A percentile compares a stretch with the other conserved stretches of the same genome.
These are phyloP conservation scores for Eueides isabella DNA, from an alignment of 1,140 invertebrate genomes.

Conservation along the genomic window DNA sequence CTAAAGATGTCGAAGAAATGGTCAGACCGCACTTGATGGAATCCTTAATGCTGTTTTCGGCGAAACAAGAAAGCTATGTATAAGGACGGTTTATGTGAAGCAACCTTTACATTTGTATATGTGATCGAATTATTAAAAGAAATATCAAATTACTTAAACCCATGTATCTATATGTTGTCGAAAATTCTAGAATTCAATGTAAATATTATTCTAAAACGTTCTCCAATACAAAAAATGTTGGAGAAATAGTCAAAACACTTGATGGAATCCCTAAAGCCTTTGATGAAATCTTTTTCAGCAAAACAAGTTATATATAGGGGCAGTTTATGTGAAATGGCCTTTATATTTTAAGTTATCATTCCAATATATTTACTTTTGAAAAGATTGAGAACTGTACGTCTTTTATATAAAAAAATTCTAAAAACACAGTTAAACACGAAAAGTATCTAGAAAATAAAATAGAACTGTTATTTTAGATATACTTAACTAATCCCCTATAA, in stretches of 20 bases:
- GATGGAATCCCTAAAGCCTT: constrained; percentile 88
- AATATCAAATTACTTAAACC: constrained; percentile 38
- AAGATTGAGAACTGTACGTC: too few species aligned
- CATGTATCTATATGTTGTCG: constrained; percentile 81
- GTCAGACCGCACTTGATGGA: constrained; percentile 88
- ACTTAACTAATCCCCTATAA: background rate
- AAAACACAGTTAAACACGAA: background rate
- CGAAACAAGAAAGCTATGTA: constrained; percentile 79
- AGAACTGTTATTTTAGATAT: background rate
- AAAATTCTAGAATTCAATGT: constrained; percentile 78
- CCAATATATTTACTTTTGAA: background rate
- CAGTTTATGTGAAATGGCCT: background rate
- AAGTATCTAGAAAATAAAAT: background rate
- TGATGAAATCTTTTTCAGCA: constrained; percentile 77
- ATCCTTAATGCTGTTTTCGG: constrained; percentile 84
- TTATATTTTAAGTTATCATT: background rate
- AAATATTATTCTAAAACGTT: constrained; percentile 82
- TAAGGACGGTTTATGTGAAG: constrained; percentile 39
- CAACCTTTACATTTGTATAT: background rate
- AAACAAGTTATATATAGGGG: constrained; percentile 76
- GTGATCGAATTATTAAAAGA: background rate
- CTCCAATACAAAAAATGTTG: constrained; percentile 84
- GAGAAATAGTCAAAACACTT: constrained; percentile 88
- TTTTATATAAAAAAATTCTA: background rate
- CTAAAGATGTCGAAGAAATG: constrained; percentile 88